These are phyloP conservation scores for Turdus rufiventris DNA, from an alignment of 2,113 vertebrate species.

Conservation along the genomic window DNA sequence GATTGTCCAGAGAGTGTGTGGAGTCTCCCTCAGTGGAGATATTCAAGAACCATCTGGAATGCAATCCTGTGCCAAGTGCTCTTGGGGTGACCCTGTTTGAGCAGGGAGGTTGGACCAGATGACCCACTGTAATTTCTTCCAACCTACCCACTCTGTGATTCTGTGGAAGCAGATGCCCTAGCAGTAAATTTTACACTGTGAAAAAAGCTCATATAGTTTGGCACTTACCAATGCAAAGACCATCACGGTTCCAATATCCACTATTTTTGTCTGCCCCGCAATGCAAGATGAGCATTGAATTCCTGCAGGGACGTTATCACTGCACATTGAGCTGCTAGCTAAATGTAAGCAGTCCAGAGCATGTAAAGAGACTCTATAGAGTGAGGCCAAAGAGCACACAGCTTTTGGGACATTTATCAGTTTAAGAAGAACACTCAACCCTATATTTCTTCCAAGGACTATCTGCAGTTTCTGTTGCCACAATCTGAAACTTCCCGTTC, in stretches of 20 bases:
- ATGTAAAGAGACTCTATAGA: not conserved
- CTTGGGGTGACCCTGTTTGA: not conserved
- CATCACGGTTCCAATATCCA: not conserved
- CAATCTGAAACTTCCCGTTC: not conserved
- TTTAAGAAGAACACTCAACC: not conserved
- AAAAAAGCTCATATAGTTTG: not conserved
- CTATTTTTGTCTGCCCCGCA: rapidly evolving
- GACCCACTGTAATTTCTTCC: not conserved
- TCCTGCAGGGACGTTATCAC: not conserved
- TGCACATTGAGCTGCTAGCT: not conserved
- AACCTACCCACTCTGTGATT: not conserved
- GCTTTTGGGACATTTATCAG: not conserved
- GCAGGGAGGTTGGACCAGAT: not conserved
- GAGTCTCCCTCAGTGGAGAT: not conserved
- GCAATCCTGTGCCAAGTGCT: not conserved
- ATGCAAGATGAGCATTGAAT: not conserved
- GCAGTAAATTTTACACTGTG: not conserved
- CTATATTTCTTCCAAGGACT: not conserved
- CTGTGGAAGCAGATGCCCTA: not conserved
- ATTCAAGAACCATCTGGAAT: not conserved
- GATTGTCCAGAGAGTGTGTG: not conserved
- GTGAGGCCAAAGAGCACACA: not conserved
- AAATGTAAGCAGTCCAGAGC: not conserved
- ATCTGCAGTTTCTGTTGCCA: not conserved
- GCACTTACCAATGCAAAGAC: not conserved